These are phyloP conservation scores for Latheticus oryzae DNA, from an alignment of 2,888 invertebrate species.

Conservation along the genomic window DNA sequence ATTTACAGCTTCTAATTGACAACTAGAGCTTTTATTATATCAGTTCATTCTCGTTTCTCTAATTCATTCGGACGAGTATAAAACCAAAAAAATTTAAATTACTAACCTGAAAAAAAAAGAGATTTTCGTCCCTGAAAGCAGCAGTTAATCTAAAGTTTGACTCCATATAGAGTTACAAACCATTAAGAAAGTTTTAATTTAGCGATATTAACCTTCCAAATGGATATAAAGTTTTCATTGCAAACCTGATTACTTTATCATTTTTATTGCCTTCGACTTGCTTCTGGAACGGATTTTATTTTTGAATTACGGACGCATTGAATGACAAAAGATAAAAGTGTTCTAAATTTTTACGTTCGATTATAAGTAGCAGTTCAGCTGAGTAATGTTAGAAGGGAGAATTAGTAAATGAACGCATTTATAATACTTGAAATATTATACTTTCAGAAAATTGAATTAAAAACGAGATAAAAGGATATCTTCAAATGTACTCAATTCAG, in stretches of 20 bases:
- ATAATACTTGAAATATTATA: too few species aligned
- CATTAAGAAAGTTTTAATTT: slow-evolving; percentile 49
- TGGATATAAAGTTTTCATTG: slow-evolving; percentile 52
- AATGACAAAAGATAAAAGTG: slow-evolving; percentile 3
- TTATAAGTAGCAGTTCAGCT: too few species aligned
- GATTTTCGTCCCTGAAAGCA: slow-evolving; percentile 36
- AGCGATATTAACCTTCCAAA: slow-evolving; percentile 44
- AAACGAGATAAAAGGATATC: too few species aligned
- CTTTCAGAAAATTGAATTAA: too few species aligned
- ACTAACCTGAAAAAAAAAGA: slow-evolving; percentile 2
- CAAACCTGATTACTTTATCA: slow-evolving; percentile 52
- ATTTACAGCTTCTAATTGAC: slow-evolving; percentile 27
- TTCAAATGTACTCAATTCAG: too few species aligned
- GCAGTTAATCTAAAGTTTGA: slow-evolving; percentile 47
- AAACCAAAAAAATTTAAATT: slow-evolving; percentile 22
- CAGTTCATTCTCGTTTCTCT: slow-evolving; percentile 12
- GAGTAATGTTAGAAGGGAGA: too few species aligned
- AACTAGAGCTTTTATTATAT: slow-evolving; percentile 27
- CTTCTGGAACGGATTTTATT: slow-evolving; percentile 26
- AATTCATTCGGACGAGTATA: slow-evolving; percentile 15
- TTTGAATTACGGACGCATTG: slow-evolving; percentile 1
- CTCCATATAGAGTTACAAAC: slow-evolving; percentile 45
- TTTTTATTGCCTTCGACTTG: slow-evolving; percentile 51
- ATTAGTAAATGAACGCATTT: too few species aligned
- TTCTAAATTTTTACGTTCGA: too few species aligned